Conservation (phyloP, 2,113 vertebrate genomes). For the Serinus canaria region DNA sequence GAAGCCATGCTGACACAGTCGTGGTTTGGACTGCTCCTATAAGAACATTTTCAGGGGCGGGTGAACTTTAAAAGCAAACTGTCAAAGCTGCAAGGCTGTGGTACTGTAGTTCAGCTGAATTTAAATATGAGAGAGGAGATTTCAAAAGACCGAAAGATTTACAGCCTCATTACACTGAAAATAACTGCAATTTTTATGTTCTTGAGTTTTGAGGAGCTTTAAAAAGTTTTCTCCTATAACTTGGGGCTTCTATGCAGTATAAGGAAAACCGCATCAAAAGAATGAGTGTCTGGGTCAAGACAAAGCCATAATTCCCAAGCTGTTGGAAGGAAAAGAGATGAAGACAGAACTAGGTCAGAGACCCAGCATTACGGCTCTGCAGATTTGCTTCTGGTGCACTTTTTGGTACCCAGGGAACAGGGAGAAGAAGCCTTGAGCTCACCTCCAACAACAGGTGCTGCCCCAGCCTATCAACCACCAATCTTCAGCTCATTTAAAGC, state of each 20-base stretch:
- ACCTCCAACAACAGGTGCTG: neutral
- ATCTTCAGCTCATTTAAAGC: neutral
- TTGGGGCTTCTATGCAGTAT: neutral
- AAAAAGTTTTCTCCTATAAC: neutral
- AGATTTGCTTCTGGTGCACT: neutral
- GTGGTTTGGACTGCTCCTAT: neutral
- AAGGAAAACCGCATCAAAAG: neutral
- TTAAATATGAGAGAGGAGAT: neutral
- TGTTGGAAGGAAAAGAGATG: neutral
- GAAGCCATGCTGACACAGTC: neutral
- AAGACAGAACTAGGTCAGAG: neutral
- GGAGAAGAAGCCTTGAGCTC: neutral
- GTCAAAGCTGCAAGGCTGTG: neutral
- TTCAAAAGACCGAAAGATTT: neutral
- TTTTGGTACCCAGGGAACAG: neutral
- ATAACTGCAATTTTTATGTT: neutral
- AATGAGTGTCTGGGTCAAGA: neutral
- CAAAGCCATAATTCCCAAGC: neutral
- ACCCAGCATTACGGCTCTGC: neutral
- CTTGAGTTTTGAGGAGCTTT: neutral
- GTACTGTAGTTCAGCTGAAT: neutral
- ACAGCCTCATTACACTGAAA: neutral
- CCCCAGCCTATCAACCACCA: neutral
- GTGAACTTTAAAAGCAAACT: neutral
- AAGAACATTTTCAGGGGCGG: neutral